Conservation (phyloP, 2,113 vertebrate genomes). For the human (Homo sapiens) region DNA sequence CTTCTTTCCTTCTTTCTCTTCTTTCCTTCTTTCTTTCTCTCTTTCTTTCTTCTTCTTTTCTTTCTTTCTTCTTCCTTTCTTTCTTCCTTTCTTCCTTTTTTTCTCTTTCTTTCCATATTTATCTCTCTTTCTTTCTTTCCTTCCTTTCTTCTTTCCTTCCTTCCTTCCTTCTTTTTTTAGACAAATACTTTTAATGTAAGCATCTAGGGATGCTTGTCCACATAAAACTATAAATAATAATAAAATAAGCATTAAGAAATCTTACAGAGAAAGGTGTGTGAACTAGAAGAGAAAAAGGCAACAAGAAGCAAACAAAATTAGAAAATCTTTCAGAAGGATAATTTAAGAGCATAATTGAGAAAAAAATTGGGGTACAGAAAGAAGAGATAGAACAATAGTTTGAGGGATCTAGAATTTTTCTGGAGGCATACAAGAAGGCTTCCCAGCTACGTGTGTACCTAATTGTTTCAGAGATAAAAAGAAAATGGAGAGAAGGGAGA, state of each 20-base stretch:
- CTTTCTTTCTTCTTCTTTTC: not conserved
- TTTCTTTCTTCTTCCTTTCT: not conserved
- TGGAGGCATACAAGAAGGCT: not conserved
- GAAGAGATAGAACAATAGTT: not conserved
- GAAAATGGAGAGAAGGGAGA: not conserved
- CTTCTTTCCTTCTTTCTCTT: not conserved
- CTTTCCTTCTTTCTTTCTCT: accelerated
- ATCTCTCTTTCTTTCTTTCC: too few species aligned
- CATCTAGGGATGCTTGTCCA: not conserved
- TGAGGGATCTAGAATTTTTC: not conserved
- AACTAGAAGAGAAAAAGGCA: not conserved
- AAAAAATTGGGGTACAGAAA: not conserved
- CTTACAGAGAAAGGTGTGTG: not conserved
- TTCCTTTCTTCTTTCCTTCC: not conserved
- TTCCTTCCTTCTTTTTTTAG: not conserved
- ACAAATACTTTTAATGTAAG: not conserved
- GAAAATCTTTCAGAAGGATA: not conserved
- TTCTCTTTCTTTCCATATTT: not conserved
- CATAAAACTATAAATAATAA: not conserved
- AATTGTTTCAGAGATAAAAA: not conserved
- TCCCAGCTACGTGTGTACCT: not conserved
- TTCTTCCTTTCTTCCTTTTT: not conserved
- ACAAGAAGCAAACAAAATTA: not conserved
- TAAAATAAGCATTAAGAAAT: not conserved
- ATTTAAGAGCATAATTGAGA: not conserved